Evolutionary conservation across 1,140 invertebrate species (phyloP).

Genomic region (Drosophila tropicalis): DNA sequence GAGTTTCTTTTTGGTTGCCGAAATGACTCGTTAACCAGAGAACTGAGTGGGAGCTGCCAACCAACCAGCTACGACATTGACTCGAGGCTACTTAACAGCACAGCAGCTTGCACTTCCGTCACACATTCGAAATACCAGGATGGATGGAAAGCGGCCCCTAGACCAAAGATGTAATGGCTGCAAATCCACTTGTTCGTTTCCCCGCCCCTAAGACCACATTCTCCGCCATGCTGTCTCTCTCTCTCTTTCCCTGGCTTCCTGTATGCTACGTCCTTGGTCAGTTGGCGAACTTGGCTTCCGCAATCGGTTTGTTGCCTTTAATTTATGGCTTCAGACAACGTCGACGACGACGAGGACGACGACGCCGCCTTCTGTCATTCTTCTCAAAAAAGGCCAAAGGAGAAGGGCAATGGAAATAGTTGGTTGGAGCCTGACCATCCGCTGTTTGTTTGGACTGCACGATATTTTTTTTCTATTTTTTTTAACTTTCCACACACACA

Average conservation of each 20-base stretch:
- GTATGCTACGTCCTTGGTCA: conserved; percentile 16
- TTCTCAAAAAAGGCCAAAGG: neutral
- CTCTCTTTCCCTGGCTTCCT: neutral
- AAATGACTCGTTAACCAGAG: conserved; percentile 61
- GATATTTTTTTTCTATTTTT: neutral
- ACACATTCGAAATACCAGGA: conserved; percentile 7
- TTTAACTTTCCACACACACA: conserved; percentile 63
- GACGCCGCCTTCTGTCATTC: conserved; percentile 55
- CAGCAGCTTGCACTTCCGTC: conserved; percentile 71
- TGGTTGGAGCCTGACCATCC: conserved; percentile 48
- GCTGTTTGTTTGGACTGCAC: conserved; percentile 53
- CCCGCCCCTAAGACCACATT: neutral
- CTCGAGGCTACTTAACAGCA: conserved; percentile 70
- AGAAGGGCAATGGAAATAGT: neutral
- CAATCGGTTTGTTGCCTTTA: conserved; percentile 73
- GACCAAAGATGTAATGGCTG: conserved; percentile 69
- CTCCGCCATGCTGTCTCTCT: neutral
- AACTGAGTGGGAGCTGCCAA: neutral
- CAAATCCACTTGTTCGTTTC: conserved; percentile 65
- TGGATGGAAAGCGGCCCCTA: neutral
- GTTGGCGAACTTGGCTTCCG: conserved; percentile 62
- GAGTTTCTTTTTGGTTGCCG: conserved; percentile 21
- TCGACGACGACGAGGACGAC: conserved; percentile 30
- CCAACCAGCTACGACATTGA: conserved; percentile 20
- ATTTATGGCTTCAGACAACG: conserved; percentile 69